Conservation (phyloP, 2,888 invertebrate species). For the Brachynemurus nebulosus region DNA sequence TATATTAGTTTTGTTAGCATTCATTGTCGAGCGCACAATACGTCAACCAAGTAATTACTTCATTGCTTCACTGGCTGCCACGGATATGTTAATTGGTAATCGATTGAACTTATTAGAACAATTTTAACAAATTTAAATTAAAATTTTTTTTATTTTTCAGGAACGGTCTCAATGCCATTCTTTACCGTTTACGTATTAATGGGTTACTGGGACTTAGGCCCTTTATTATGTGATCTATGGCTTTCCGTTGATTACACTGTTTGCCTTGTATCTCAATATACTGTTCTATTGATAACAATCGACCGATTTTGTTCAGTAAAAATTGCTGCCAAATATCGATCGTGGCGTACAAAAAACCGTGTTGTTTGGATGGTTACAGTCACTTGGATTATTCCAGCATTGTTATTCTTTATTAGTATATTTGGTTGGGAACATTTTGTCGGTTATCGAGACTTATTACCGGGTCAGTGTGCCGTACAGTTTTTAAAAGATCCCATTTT, state of each 20-base stretch:
- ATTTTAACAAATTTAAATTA: not conserved
- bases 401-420: conserved; percentile 94
- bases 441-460: conserved; percentile 74
- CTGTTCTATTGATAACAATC: conserved; percentile 94
- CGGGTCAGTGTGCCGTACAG: conserved; percentile 89
- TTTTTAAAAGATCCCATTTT: conserved; percentile 95
- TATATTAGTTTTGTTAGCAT: conserved; percentile 85
- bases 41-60: conserved; percentile 98
- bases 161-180: conserved; percentile 96
- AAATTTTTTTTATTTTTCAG: conserved; percentile 32
- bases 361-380: conserved; percentile 93
- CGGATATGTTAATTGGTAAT: conserved; percentile 89
- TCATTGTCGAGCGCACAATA: conserved; percentile 84
- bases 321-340: conserved; percentile 91
- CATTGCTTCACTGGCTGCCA: conserved; percentile 94
- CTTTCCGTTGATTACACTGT: conserved; percentile 98
- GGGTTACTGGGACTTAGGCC: conserved; percentile 95
- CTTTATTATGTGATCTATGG: conserved; percentile 94
- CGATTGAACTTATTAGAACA: conserved; percentile 9
- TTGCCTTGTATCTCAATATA: conserved; percentile 97
- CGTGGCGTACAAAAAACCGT: conserved; percentile 89
- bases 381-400: conserved; percentile 92
- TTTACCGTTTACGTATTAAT: conserved; percentile 94
- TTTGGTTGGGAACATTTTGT: conserved; percentile 99
- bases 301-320: conserved; percentile 98